Percentiles rank a stretch among this genome's conserved stretches.
phyloP scores from a whole-genome alignment of 2,888 invertebrate species.

The Ornithoptera alexandrae region DNA sequence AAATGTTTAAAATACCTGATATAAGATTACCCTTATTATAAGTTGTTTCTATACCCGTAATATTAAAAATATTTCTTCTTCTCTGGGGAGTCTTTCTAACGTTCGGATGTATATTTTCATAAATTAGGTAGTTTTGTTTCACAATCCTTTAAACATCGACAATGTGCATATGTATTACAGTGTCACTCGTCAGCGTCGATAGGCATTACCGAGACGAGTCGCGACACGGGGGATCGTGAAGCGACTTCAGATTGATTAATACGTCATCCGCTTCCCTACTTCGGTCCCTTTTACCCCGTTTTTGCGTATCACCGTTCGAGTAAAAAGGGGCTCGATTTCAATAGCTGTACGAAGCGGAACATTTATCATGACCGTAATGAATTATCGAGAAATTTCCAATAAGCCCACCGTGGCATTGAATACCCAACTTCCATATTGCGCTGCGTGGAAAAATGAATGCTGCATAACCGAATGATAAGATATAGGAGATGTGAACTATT shows the following conservation, averaged over 20 bases:
- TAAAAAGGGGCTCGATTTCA: slow-evolving; percentile 71
- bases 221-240: slow-evolving; percentile 49
- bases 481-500: slow-evolving; percentile 5
- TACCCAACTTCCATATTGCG: slow-evolving; percentile 34
- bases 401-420: slow-evolving; percentile 46
- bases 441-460: slow-evolving; percentile 27
- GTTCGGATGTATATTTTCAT: too few relatives aligned
- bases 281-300: slow-evolving; percentile 68
- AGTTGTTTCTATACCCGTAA: too few relatives aligned
- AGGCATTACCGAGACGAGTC: slow-evolving; percentile 45
- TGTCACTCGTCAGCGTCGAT: slow-evolving; percentile 41
- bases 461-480: slow-evolving; percentile 18
- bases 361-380: slow-evolving; percentile 77
- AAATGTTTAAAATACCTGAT: too few relatives aligned
- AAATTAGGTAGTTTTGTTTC: too few relatives aligned
- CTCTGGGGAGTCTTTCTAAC: too few relatives aligned
- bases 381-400: slow-evolving; percentile 72
- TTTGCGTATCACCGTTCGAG: slow-evolving; percentile 76
- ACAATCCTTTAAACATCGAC: background rate
- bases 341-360: slow-evolving; percentile 66
- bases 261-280: slow-evolving; percentile 69
- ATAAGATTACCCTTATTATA: too few relatives aligned
- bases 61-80: too few relatives aligned
- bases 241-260: slow-evolving; percentile 71
- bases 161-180: background rate